phyloP scores from a whole-genome alignment of 2,797 vertebrate genomes.

The Cynodonichthys magdalenae region DNA sequence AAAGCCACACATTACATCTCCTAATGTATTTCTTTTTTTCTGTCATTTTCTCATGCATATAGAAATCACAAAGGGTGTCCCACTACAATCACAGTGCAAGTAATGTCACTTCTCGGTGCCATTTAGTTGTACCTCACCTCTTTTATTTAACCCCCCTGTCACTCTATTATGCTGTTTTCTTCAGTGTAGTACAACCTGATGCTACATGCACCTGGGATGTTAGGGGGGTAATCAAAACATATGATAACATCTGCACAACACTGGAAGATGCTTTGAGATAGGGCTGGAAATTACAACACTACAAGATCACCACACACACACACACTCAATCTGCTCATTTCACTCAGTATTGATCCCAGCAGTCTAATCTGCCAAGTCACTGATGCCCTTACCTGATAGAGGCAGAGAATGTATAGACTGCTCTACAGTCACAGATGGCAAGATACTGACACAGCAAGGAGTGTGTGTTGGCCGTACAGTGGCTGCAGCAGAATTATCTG shows the following conservation, averaged over 20 bases:
- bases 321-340: conserved; percentile 50
- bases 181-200: conserved; percentile 30
- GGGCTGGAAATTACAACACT: conserved; percentile 47
- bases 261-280: conserved; percentile 60
- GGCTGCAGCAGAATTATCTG: conserved; percentile 14
- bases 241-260: conserved; percentile 61
- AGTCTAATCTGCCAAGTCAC: conserved; percentile 72
- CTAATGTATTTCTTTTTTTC: conserved; percentile 13
- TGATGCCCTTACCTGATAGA: conserved; percentile 74
- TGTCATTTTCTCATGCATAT: background rate
- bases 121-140: conserved; percentile 11
- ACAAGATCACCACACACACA: conserved; percentile 2
- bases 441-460: conserved; percentile 20
- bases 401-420: conserved; percentile 54
- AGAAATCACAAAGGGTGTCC: conserved; percentile 3
- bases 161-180: conserved; percentile 17
- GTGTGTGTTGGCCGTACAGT: background rate
- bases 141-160: conserved; percentile 20
- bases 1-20: conserved; percentile 26
- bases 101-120: conserved; percentile 16
- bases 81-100: conserved; percentile 6
- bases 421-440: conserved; percentile 47
- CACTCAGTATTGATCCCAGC: conserved; percentile 71
- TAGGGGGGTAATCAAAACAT: conserved; percentile 56
- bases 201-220: conserved; percentile 50